Conservation (phyloP, 2,888 invertebrate genomes). For the Ornithoptera alexandrae region DNA sequence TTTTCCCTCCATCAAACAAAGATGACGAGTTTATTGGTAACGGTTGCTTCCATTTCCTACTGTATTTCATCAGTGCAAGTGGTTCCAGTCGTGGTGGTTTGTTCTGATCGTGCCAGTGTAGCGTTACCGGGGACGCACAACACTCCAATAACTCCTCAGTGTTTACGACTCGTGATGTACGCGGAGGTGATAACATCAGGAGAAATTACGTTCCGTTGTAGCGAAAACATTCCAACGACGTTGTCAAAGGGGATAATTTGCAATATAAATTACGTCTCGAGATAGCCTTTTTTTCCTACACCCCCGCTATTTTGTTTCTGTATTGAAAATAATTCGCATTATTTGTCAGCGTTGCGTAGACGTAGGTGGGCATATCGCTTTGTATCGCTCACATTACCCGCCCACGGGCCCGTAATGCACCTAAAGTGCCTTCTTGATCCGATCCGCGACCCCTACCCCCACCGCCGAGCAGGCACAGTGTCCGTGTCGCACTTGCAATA, state of each 20-base stretch:
- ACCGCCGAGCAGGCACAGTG: conserved; percentile 1
- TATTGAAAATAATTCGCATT: conserved; percentile 24
- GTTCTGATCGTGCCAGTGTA: no score
- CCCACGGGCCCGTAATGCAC: conserved; percentile 31
- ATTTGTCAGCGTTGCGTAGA: conserved; percentile 30
- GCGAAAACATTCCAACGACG: not conserved
- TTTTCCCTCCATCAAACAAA: no score
- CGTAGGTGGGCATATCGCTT: conserved; percentile 37
- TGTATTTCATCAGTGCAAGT: no score
- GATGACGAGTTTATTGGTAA: no score
- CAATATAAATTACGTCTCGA: no score
- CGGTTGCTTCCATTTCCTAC: no score
- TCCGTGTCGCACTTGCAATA: not conserved
- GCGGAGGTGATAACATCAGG: no score
- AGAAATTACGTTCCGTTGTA: no score
- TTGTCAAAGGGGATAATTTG: not conserved
- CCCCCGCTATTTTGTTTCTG: conserved; percentile 4
- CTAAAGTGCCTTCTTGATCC: conserved; percentile 25
- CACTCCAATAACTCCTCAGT: no score
- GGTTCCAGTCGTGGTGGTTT: no score
- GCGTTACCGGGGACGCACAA: no score
- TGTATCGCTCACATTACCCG: conserved; percentile 37
- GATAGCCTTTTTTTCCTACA: not conserved
- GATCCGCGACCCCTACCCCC: not conserved
- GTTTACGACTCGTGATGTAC: no score